A percentile compares a stretch with the other conserved stretches of the same genome.
phyloP scores from a whole-genome alignment of 2,797 vertebrate genomes.

The Falco peregrinus region DNA sequence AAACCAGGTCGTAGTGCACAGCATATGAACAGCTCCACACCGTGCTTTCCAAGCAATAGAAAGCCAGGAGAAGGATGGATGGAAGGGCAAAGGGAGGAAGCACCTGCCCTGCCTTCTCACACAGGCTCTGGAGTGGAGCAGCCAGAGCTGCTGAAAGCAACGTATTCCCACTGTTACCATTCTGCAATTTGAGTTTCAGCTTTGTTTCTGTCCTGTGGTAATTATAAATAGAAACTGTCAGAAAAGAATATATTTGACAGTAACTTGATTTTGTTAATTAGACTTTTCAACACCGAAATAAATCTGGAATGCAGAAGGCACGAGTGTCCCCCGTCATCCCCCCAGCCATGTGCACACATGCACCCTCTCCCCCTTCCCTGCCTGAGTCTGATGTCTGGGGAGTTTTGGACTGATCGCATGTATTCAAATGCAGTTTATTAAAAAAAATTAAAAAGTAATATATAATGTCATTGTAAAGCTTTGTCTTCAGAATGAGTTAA shows the following conservation, averaged over 20 bases:
- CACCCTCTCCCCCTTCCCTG: background rate
- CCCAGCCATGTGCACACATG: rapidly evolving
- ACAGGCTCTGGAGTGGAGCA: background rate
- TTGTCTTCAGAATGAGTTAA: background rate
- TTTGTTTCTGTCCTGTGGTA: background rate
- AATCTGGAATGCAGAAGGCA: background rate
- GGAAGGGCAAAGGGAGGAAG: background rate
- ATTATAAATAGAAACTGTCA: background rate
- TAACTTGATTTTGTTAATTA: background rate
- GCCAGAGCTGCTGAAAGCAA: background rate
- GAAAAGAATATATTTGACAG: background rate
- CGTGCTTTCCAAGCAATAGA: rapidly evolving
- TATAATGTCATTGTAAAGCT: background rate
- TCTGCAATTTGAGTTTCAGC: background rate
- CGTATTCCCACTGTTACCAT: rapidly evolving
- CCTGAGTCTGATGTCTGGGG: background rate
- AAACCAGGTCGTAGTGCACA: rapidly evolving
- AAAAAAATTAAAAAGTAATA: background rate
- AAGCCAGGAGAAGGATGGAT: background rate
- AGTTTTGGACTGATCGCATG: background rate
- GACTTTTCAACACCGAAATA: background rate
- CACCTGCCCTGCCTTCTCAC: background rate
- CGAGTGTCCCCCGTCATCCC: rapidly evolving
- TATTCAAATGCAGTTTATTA: background rate
- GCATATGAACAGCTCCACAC: background rate